A percentile compares a stretch with the other conserved stretches of the same genome.
phyloP scores from a whole-genome alignment of 2,888 invertebrate genomes.

The Drosophila maculinotata region DNA sequence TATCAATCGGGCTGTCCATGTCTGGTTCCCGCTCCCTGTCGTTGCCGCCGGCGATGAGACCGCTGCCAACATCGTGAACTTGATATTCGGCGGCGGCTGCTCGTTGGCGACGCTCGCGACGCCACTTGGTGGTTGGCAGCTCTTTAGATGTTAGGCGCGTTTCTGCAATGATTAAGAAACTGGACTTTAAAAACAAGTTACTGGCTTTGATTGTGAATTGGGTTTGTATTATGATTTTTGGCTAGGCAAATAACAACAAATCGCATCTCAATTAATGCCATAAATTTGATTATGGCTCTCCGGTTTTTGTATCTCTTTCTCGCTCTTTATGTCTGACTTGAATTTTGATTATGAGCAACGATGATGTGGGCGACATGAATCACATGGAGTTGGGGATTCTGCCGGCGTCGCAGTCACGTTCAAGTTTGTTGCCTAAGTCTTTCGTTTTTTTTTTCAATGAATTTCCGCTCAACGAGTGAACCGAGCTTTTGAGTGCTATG shows the following conservation, averaged over 20 bases:
- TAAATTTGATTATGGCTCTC: conserved; percentile 41
- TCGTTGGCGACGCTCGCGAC: conserved; percentile 88
- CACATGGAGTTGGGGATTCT: conserved; percentile 50
- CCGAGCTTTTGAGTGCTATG: conserved; percentile 39
- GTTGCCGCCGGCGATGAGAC: conserved; percentile 25
- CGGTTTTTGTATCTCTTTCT: conserved; percentile 20
- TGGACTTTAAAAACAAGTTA: conserved; percentile 43
- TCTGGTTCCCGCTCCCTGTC: conserved; percentile 55
- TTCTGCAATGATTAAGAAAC: conserved; percentile 77
- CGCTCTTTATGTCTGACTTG: conserved; percentile 13
- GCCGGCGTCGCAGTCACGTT: conserved; percentile 47
- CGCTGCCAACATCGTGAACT: conserved; percentile 56
- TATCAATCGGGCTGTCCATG: conserved; percentile 84
- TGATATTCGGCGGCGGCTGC: conserved; percentile 84
- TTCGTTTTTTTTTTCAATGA: conserved; percentile 73
- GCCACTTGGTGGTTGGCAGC: conserved; percentile 89
- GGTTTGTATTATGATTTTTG: conserved; percentile 6
- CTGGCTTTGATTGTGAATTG: conserved; percentile 16
- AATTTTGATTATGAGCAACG: conserved; percentile 52
- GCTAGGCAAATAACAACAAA: conserved; percentile 25
- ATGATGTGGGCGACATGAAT: conserved; percentile 72
- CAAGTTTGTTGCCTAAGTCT: conserved; percentile 78
- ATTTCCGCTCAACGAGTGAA: conserved; percentile 60
- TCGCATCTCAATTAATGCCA: conserved; percentile 56
- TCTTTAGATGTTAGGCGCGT: conserved; percentile 86